Percentiles rank a stretch among this genome's conserved stretches.
phyloP scores from a whole-genome alignment of 53 echinoderm and acorn worm genomes.

The Arbacia lixula region DNA sequence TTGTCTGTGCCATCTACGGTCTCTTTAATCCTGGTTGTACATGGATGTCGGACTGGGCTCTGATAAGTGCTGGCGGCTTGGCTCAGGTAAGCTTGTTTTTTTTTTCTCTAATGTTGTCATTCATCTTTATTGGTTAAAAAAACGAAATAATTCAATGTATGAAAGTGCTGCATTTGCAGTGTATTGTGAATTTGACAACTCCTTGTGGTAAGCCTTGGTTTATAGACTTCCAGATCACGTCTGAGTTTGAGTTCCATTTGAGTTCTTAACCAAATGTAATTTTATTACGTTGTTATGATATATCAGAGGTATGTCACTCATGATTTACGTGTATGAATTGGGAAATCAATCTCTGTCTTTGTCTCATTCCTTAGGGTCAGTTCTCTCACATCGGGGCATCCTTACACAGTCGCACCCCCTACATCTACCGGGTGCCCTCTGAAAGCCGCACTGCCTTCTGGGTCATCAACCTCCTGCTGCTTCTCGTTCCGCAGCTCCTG shows the following conservation, averaged over 20 bases:
- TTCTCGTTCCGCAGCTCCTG: slow-evolving; percentile 90
- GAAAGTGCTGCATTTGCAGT: too few relatives aligned
- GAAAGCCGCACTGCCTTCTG: slow-evolving; percentile 77
- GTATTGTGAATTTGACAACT: too few relatives aligned
- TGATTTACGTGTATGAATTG: not conserved
- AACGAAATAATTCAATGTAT: too few relatives aligned
- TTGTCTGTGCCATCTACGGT: slow-evolving; percentile 81
- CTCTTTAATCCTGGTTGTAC: slow-evolving; percentile 80
- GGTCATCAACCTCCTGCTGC: slow-evolving; percentile 72
- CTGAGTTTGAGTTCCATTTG: too few relatives aligned
- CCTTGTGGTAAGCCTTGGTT: too few relatives aligned
- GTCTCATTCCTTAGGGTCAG: slow-evolving; percentile 69
- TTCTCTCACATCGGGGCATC: slow-evolving; percentile 90
- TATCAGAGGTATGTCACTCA: not conserved
- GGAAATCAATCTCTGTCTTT: not conserved
- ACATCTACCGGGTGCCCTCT: slow-evolving; percentile 81
- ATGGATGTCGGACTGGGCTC: slow-evolving; percentile 94
- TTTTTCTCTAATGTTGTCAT: too few relatives aligned
- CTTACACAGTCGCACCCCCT: slow-evolving; percentile 90
- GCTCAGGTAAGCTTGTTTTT: slow-evolving; percentile 75
- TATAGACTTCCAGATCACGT: too few relatives aligned
- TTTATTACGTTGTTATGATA: too few relatives aligned
- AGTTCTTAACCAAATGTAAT: too few relatives aligned
- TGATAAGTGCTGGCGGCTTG: slow-evolving; percentile 90
- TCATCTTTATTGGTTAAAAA: too few relatives aligned